A percentile compares a stretch with the other conserved stretches of the same genome.
phyloP scores from a whole-genome alignment of 2,888 invertebrate genomes.

The Drosophila siamana region DNA sequence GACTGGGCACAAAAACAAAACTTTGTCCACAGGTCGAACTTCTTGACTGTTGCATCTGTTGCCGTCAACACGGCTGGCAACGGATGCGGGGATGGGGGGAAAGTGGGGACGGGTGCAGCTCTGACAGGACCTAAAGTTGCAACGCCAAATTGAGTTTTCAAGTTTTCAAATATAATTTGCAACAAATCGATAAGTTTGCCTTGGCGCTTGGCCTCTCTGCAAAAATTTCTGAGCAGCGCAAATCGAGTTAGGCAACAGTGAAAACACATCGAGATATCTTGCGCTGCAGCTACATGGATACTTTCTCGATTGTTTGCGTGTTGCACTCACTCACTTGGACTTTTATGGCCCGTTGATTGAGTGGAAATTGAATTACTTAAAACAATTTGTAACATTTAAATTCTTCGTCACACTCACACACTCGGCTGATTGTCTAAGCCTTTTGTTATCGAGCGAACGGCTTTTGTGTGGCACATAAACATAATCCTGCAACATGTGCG shows the following conservation, averaged over 20 bases:
- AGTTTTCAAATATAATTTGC: conserved; percentile 76
- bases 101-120: conserved; percentile 3
- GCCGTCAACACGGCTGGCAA: conserved; percentile 16
- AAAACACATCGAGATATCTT: conserved; percentile 24
- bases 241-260: conserved; percentile 65
- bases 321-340: conserved; percentile 32
- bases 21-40: conserved; percentile 49
- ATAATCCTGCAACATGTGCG: conserved; percentile 51
- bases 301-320: conserved; percentile 1
- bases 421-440: conserved; percentile 14
- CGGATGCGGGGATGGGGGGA: no score
- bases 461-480: conserved; percentile 39
- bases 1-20: conserved; percentile 33
- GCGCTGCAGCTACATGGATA: not conserved
- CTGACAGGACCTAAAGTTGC: conserved; percentile 59
- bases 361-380: conserved; percentile 69
- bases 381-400: conserved; percentile 73
- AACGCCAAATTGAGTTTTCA: conserved; percentile 74
- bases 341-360: conserved; percentile 54
- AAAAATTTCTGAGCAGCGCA: conserved; percentile 53
- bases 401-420: conserved; percentile 19
- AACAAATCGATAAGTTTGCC: conserved; percentile 78
- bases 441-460: conserved; percentile 21
- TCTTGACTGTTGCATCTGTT: conserved; percentile 65
- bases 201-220: conserved; percentile 29